Percentiles rank a stretch among this genome's conserved stretches.
Evolutionary conservation across 2,888 invertebrate genomes (phyloP).

Genomic region (Stenchaetothrips biformis): DNA sequence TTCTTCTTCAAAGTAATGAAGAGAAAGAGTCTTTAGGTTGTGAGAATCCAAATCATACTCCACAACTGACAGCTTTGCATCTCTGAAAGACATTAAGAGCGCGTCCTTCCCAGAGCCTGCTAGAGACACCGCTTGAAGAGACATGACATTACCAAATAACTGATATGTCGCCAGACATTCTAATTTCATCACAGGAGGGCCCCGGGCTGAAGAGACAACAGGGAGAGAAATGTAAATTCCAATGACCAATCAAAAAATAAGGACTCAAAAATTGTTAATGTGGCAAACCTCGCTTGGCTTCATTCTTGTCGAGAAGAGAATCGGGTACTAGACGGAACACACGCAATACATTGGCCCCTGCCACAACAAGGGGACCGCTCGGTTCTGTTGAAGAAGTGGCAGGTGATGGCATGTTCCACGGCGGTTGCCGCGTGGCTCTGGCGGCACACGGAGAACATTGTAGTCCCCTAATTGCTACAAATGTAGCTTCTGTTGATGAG

Average conservation of each 20-base stretch:
- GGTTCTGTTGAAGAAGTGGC: slow-evolving; percentile 82
- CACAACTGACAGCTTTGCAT: slow-evolving; percentile 92
- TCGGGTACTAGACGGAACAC: slow-evolving; percentile 86
- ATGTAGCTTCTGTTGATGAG: too few species aligned
- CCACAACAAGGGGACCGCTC: slow-evolving; percentile 88
- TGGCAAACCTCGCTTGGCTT: slow-evolving; percentile 61
- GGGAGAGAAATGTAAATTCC: not conserved
- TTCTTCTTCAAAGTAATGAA: slow-evolving; percentile 98
- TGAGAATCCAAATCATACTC: slow-evolving; percentile 91
- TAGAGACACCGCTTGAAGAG: slow-evolving; percentile 78
- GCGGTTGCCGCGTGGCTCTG: slow-evolving; percentile 89
- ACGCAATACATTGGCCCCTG: slow-evolving; percentile 86
- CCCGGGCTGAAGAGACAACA: slow-evolving; percentile 50
- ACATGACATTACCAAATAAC: slow-evolving; percentile 87
- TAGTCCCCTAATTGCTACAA: not conserved
- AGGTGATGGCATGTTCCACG: slow-evolving; percentile 89
- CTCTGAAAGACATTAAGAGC: slow-evolving; percentile 82
- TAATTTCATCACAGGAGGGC: slow-evolving; percentile 85
- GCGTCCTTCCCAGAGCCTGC: slow-evolving; percentile 83
- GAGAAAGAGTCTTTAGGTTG: slow-evolving; percentile 84
- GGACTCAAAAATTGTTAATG: slow-evolving; percentile 27
- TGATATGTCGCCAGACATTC: slow-evolving; percentile 90
- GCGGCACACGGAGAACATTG: slow-evolving; percentile 88
- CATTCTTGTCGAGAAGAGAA: slow-evolving; percentile 57
- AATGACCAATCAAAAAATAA: slow-evolving; percentile 27